Percentiles rank a stretch among this genome's conserved stretches.
These are phyloP conservation scores for Oxygymnocypris stewartii DNA, from an alignment of 2,113 vertebrate species.

Conservation along the genomic window DNA sequence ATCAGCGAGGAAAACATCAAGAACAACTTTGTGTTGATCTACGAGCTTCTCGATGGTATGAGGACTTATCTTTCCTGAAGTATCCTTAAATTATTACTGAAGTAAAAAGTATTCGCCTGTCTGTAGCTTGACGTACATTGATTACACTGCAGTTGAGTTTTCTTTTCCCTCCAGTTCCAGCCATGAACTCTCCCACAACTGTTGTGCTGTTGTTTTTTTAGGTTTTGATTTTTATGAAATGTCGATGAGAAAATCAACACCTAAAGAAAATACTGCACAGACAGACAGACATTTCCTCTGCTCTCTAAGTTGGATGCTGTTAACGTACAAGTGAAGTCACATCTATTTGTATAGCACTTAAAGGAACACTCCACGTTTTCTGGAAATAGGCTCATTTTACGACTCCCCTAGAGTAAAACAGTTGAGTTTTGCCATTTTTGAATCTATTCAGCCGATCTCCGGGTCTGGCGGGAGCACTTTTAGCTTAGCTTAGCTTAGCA, in stretches of 20 bases:
- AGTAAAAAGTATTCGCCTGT: not conserved
- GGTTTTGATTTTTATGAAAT: constrained; percentile 77
- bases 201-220: constrained; percentile 77
- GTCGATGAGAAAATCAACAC: constrained; percentile 73
- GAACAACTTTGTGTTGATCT: constrained; percentile 99
- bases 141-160: not conserved
- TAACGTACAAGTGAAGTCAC: not conserved
- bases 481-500: no score
- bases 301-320: not conserved
- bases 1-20: constrained; percentile 99
- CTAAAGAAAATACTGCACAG: constrained; percentile 72
- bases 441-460: no score
- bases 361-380: no score
- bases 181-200: constrained; percentile 17
- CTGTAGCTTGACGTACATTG: not conserved
- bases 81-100: not conserved
- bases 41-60: constrained; percentile 96
- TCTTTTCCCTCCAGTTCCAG: constrained; percentile 15
- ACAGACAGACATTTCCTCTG: constrained; percentile 31
- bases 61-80: not conserved
- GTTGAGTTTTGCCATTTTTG: no score
- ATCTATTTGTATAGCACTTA: not conserved
- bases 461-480: no score
- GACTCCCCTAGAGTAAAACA: no score
- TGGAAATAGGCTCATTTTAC: no score